These are phyloP conservation scores for Monopis laevigella DNA, from an alignment of 2,888 invertebrate species.

Conservation along the genomic window DNA sequence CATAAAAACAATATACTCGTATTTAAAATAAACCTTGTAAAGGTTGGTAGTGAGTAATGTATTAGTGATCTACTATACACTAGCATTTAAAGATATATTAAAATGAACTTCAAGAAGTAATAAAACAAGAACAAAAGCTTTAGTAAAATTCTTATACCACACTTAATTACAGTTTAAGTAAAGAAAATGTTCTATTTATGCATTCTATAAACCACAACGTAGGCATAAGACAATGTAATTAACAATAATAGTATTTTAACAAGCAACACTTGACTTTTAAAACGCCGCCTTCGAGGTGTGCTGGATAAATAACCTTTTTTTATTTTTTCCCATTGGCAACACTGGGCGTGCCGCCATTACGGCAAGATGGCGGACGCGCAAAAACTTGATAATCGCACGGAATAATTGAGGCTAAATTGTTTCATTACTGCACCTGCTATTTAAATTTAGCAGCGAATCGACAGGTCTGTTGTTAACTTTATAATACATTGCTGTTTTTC, in stretches of 20 bases:
- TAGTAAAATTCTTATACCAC: too few species aligned
- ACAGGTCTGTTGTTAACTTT: too few species aligned
- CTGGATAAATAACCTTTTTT: constrained; percentile 5
- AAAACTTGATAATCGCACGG: constrained; percentile 36
- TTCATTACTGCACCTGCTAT: constrained; percentile 43
- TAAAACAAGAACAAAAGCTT: too few species aligned
- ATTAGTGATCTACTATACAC: too few species aligned
- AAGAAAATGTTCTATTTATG: background rate
- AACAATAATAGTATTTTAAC: constrained; percentile 6
- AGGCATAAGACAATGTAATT: background rate
- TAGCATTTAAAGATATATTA: too few species aligned
- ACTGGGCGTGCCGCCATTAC: constrained; percentile 31
- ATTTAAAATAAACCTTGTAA: too few species aligned
- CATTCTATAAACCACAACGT: too few species aligned
- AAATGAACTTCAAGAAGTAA: too few species aligned
- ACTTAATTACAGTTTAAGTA: background rate
- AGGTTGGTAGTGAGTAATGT: too few species aligned
- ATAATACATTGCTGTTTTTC: too few species aligned
- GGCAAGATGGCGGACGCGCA: constrained; percentile 18
- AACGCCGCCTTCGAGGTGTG: constrained; percentile 6
- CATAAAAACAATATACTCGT: too few species aligned
- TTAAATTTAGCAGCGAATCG: background rate
- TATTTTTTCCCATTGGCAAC: constrained; percentile 10
- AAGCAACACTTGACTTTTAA: background rate
- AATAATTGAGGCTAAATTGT: constrained; percentile 47